phyloP scores from a whole-genome alignment of 1,140 invertebrate species.

The Acarapis woodi region DNA sequence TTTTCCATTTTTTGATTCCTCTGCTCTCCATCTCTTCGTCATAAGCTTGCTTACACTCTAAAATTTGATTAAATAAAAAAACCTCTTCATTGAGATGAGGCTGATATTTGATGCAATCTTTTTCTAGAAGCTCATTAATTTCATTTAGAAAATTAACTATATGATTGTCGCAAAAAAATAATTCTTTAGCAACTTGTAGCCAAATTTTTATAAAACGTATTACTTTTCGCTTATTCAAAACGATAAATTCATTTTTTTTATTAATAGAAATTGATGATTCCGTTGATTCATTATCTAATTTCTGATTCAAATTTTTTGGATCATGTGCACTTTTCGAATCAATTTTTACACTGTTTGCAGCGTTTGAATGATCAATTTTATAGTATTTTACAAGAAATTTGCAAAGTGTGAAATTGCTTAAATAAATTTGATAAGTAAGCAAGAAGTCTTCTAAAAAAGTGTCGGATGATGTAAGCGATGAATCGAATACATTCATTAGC shows the following conservation, averaged over 20 bases:
- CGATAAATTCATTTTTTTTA: slow-evolving; percentile 36
- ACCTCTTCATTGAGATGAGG: slow-evolving; percentile 17
- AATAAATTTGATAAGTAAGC: slow-evolving; percentile 57
- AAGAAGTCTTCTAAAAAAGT: slow-evolving; percentile 55
- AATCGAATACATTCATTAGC: not conserved
- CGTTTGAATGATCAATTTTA: slow-evolving; percentile 24
- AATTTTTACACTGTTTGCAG: too few relatives aligned
- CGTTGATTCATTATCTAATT: too few relatives aligned
- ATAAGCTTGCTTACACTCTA: slow-evolving; percentile 11
- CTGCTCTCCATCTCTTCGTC: slow-evolving; percentile 8
- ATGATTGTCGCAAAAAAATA: slow-evolving; percentile 36
- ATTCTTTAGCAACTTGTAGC: slow-evolving; percentile 35
- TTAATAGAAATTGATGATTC: too few relatives aligned
- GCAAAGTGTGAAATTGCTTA: slow-evolving; percentile 42
- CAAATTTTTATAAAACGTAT: slow-evolving; percentile 48
- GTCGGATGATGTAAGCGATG: slow-evolving; percentile 19
- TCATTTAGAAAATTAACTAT: slow-evolving; percentile 22
- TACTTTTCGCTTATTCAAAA: slow-evolving; percentile 39
- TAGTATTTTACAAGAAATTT: slow-evolving; percentile 42
- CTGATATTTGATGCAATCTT: slow-evolving; percentile 20
- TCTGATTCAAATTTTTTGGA: too few relatives aligned
- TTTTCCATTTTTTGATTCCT: slow-evolving; percentile 13
- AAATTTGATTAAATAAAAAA: slow-evolving; percentile 14
- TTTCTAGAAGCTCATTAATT: slow-evolving; percentile 32
- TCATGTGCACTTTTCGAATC: too few relatives aligned